Evolutionary conservation across 2,113 vertebrate species (phyloP).

Genomic region (Sander lucioperca): DNA sequence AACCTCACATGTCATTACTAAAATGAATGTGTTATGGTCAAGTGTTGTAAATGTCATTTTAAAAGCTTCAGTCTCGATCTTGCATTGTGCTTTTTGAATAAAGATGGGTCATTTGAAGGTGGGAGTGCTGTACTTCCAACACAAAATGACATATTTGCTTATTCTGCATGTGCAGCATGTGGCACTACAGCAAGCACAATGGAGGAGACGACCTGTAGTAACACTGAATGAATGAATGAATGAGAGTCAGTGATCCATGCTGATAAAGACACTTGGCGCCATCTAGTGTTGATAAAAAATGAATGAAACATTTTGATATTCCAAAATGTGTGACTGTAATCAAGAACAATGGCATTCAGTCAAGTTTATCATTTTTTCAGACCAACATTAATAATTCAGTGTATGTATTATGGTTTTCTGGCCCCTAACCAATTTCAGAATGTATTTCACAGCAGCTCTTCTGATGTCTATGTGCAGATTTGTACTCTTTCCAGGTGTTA

Average conservation of each 20-base stretch:
- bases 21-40: not conserved
- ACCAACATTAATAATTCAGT: not conserved
- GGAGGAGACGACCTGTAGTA: slow-evolving; percentile 48
- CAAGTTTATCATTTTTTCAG: not conserved
- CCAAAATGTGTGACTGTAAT: not conserved
- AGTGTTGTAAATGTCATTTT: not conserved
- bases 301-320: not conserved
- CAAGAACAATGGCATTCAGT: not conserved
- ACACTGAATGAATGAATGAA: slow-evolving; percentile 51
- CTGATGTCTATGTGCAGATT: not conserved
- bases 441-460: not conserved
- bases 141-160: not conserved
- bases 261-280: slow-evolving; percentile 50
- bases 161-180: slow-evolving; percentile 40
- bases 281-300: slow-evolving; percentile 51
- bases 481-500: slow-evolving; percentile 36
- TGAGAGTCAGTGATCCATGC: slow-evolving; percentile 13
- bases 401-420: not conserved
- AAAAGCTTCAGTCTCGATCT: too few relatives aligned
- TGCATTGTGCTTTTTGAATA: not conserved
- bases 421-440: not conserved
- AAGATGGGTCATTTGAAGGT: not conserved
- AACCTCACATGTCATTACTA: not conserved
- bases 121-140: not conserved
- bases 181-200: slow-evolving; percentile 41